These are phyloP conservation scores for Frieseomelitta varia DNA, from an alignment of 1,140 invertebrate genomes.

Conservation along the genomic window DNA sequence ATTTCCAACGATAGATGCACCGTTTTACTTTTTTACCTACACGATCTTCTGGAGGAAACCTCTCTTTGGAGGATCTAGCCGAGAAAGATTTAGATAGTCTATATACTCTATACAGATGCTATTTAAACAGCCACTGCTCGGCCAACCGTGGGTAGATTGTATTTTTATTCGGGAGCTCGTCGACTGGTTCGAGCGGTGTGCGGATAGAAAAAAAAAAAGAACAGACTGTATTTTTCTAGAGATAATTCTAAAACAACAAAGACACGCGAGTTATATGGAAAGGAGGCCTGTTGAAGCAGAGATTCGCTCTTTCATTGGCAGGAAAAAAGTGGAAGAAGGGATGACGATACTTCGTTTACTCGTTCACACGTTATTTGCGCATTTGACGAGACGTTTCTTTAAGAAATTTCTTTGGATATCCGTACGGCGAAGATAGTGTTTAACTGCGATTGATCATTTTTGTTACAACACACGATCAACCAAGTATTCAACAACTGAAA, in stretches of 20 bases:
- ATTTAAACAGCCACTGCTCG: constrained; percentile 29
- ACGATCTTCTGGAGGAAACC: neutral
- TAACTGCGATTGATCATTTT: no score
- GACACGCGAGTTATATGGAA: neutral
- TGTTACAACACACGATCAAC: no score
- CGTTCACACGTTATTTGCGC: neutral
- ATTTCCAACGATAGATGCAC: neutral
- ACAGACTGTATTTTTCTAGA: constrained; percentile 78
- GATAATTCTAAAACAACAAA: constrained; percentile 44
- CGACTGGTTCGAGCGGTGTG: constrained; percentile 22
- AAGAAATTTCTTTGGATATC: neutral
- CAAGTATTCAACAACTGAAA: neutral
- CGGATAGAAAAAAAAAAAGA: constrained; percentile 2
- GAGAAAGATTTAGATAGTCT: constrained; percentile 48
- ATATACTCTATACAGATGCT: constrained; percentile 55
- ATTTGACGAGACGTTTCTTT: neutral
- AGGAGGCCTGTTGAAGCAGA: neutral
- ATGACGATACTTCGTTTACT: neutral
- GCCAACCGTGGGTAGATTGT: constrained; percentile 24
- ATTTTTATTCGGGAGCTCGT: constrained; percentile 41
- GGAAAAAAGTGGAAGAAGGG: neutral
- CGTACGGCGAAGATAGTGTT: no score
- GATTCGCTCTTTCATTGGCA: constrained; percentile 33
- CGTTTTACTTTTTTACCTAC: neutral
- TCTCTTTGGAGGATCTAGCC: constrained; percentile 33